phyloP scores from a whole-genome alignment of 2,888 invertebrate species.

The Cylloceria caligata region DNA sequence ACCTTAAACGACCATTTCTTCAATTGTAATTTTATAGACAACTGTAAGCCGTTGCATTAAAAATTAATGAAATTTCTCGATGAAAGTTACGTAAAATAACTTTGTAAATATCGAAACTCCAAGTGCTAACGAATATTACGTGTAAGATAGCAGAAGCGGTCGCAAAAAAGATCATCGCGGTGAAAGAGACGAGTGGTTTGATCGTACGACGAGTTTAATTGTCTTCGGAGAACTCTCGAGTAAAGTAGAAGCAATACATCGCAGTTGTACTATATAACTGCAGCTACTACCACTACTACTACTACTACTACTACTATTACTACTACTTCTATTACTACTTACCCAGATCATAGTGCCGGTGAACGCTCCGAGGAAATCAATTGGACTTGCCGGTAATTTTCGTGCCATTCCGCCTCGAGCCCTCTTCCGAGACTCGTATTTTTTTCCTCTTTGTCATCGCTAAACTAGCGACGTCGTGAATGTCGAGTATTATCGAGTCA shows the following conservation, averaged over 20 bases:
- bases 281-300: too few species aligned
- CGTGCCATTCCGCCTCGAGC: slow-evolving; percentile 51
- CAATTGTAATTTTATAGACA: slow-evolving; percentile 6
- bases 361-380: slow-evolving; percentile 61
- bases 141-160: slow-evolving; percentile 8
- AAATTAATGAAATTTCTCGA: background rate
- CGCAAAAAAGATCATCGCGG: slow-evolving; percentile 22
- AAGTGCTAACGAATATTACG: slow-evolving; percentile 36
- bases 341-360: background rate
- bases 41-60: background rate
- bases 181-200: slow-evolving; percentile 49
- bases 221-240: slow-evolving; percentile 59
- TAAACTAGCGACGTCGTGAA: slow-evolving; percentile 48
- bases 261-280: slow-evolving; percentile 5
- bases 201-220: slow-evolving; percentile 54
- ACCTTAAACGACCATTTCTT: background rate
- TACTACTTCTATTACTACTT: too few species aligned
- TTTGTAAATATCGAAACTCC: slow-evolving; percentile 16
- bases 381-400: slow-evolving; percentile 56
- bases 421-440: slow-evolving; percentile 39
- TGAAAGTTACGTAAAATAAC: slow-evolving; percentile 47
- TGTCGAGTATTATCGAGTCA: background rate
- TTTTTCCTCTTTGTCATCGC: slow-evolving; percentile 41
- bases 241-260: slow-evolving; percentile 36
- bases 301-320: too few species aligned